Conservation (phyloP, 2,888 invertebrate species). For the Drosophila mimica region DNA sequence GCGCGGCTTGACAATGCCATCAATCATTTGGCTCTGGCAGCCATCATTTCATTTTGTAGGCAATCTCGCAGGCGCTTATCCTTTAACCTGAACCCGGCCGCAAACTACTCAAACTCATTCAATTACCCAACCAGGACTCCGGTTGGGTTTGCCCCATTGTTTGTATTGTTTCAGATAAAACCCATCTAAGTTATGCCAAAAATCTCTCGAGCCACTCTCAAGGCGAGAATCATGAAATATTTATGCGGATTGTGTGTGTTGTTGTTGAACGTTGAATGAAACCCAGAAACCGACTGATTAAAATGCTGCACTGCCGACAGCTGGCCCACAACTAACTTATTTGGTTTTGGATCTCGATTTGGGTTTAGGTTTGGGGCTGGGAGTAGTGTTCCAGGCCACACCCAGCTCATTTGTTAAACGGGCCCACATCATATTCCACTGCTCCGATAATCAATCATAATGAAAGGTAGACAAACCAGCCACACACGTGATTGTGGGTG, state of each 20-base stretch:
- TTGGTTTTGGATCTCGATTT: conserved; percentile 63
- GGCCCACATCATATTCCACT: conserved; percentile 39
- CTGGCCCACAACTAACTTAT: conserved; percentile 48
- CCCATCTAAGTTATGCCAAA: conserved; percentile 68
- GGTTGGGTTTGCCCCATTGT: conserved; percentile 40
- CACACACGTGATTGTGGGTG: neutral
- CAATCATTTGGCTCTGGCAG: conserved; percentile 55
- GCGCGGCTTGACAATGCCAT: conserved; percentile 45
- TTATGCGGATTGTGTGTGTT: conserved; percentile 61
- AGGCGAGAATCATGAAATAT: conserved; percentile 70
- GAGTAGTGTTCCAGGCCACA: neutral
- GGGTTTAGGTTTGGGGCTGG: conserved; percentile 30
- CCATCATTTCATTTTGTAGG: conserved; percentile 65
- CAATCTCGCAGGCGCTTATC: conserved; percentile 69
- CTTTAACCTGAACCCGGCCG: conserved; percentile 39
- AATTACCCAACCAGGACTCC: conserved; percentile 57
- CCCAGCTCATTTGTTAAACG: conserved; percentile 70
- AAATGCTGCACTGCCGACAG: conserved; percentile 58
- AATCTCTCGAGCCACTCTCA: conserved; percentile 63
- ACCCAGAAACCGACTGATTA: conserved; percentile 56
- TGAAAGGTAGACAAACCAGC: conserved; percentile 35
- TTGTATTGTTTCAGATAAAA: conserved; percentile 46
- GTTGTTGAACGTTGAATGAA: conserved; percentile 38
- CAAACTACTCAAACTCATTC: conserved; percentile 53
- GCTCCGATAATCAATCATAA: conserved; percentile 75